phyloP scores from a whole-genome alignment of 2,888 invertebrate genomes.

The Arctia plantaginis region DNA sequence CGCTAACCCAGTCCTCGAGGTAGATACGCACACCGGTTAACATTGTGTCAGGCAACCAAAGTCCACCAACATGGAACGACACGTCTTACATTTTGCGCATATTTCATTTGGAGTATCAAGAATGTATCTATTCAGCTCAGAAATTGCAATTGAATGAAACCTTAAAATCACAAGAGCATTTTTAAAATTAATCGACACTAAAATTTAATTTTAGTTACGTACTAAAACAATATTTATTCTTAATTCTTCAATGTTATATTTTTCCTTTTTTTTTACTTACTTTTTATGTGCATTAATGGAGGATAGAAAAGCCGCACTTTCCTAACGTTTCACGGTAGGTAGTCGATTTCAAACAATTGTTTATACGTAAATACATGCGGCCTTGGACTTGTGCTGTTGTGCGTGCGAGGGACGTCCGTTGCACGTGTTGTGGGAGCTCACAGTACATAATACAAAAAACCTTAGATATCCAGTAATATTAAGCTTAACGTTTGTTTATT shows the following conservation, averaged over 20 bases:
- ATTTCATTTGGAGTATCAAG: neutral
- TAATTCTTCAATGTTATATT: neutral
- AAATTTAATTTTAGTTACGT: neutral
- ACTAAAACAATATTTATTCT: neutral
- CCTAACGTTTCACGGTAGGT: slow-evolving; percentile 25
- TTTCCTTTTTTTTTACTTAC: neutral
- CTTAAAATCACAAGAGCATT: no score
- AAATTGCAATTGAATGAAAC: neutral
- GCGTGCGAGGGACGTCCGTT: slow-evolving; percentile 61
- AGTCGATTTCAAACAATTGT: slow-evolving; percentile 43
- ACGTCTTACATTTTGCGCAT: neutral
- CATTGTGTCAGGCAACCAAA: neutral
- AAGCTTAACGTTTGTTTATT: slow-evolving; percentile 17
- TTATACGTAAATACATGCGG: slow-evolving; percentile 66
- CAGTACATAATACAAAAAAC: slow-evolving; percentile 55
- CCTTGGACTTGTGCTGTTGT: slow-evolving; percentile 62
- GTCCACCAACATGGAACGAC: neutral
- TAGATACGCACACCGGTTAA: neutral
- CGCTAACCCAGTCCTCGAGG: neutral
- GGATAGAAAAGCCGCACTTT: slow-evolving; percentile 31
- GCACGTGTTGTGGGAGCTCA: slow-evolving; percentile 64
- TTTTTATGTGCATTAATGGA: neutral
- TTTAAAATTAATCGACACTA: no score
- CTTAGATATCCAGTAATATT: slow-evolving; percentile 55
- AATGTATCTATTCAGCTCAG: neutral